Conservation (phyloP, 2,888 invertebrate genomes). For the Sylvicola cinctus region DNA sequence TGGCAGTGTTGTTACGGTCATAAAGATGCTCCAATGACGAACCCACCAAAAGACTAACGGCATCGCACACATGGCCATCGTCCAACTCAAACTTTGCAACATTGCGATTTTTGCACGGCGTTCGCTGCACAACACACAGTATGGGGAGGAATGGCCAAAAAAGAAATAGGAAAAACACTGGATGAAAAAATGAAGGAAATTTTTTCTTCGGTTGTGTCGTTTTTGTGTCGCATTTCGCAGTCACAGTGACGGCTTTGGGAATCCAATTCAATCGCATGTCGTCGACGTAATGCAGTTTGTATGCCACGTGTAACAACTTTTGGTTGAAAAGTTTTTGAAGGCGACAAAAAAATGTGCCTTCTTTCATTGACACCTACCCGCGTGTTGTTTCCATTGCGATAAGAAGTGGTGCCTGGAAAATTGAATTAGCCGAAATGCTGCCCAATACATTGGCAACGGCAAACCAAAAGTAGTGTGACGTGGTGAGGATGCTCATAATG, state of each 20-base stretch:
- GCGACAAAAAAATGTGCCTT: not conserved
- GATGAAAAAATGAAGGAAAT: slow-evolving; percentile 8
- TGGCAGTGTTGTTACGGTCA: slow-evolving; percentile 28
- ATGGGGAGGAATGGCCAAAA: slow-evolving; percentile 2
- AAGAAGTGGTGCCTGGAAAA: slow-evolving; percentile 29
- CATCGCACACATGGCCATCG: slow-evolving; percentile 28
- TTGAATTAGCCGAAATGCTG: slow-evolving; percentile 25
- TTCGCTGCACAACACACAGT: slow-evolving; percentile 14
- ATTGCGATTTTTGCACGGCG: slow-evolving; percentile 29
- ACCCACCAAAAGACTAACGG: slow-evolving; percentile 30
- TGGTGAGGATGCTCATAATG: slow-evolving; percentile 20
- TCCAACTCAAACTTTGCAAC: slow-evolving; percentile 30
- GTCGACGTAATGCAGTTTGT: too few relatives aligned
- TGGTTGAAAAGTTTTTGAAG: too few relatives aligned
- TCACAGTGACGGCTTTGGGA: too few relatives aligned
- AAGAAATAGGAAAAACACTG: slow-evolving; percentile 5
- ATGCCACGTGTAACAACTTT: too few relatives aligned
- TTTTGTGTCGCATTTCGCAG: too few relatives aligned
- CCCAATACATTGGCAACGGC: slow-evolving; percentile 24
- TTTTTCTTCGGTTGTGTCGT: not conserved
- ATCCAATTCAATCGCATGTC: too few relatives aligned
- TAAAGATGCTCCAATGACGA: slow-evolving; percentile 28
- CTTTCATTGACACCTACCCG: not conserved
- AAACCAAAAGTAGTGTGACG: slow-evolving; percentile 24
- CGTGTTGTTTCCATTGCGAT: slow-evolving; percentile 31